phyloP scores from a whole-genome alignment of 2,113 vertebrate species.

The Brienomyrus longianalis region DNA sequence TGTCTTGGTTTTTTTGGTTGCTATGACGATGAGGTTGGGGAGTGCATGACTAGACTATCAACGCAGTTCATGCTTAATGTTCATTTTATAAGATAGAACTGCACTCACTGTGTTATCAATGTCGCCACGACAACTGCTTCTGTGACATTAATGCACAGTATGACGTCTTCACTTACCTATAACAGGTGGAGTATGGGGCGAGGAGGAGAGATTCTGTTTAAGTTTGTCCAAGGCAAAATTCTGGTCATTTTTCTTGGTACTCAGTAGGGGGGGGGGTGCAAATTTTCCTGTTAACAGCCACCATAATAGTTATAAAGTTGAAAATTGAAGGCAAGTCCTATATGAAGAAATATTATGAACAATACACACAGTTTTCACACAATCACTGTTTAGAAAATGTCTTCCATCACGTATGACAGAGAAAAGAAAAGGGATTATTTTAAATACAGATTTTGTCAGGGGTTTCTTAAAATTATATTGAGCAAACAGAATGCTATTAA shows the following conservation, averaged over 20 bases:
- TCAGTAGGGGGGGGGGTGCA: not conserved
- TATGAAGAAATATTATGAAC: not conserved
- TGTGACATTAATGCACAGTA: not conserved
- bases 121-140: not conserved
- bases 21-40: not conserved
- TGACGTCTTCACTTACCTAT: not conserved
- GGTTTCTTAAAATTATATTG: not conserved
- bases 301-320: not conserved
- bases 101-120: not conserved
- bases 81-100: not conserved
- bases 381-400: not conserved
- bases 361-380: not conserved
- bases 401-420: not conserved
- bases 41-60: constrained; percentile 7
- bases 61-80: not conserved
- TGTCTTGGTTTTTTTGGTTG: not conserved
- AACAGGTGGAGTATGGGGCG: not conserved
- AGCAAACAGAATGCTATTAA: not conserved
- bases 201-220: not conserved
- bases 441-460: not conserved
- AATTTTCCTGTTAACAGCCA: not conserved
- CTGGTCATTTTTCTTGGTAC: not conserved
- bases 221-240: not conserved
- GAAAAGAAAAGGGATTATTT: not conserved
- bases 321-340: not conserved